phyloP scores from a whole-genome alignment of 1,140 invertebrate genomes.

The Drosophila takahashii region DNA sequence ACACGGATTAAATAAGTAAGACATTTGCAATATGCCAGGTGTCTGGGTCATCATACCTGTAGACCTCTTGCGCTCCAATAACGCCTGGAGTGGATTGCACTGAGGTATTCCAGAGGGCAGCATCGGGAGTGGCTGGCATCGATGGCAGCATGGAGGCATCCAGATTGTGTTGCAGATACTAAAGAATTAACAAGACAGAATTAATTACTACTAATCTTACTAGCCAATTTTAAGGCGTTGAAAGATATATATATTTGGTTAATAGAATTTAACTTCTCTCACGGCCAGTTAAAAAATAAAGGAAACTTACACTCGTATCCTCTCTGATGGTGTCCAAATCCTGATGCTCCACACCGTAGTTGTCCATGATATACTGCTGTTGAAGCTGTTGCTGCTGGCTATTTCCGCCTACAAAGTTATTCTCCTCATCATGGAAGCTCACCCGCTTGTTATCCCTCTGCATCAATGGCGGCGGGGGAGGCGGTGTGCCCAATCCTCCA shows the following conservation, averaged over 20 bases:
- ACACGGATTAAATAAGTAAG: background rate
- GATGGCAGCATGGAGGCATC: conserved; percentile 76
- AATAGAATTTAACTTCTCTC: too few relatives aligned
- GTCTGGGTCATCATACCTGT: conserved; percentile 87
- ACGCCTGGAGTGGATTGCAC: conserved; percentile 92
- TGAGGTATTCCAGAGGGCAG: conserved; percentile 85
- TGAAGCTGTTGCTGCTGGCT: conserved; percentile 46
- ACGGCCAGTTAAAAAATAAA: background rate
- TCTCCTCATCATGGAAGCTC: conserved; percentile 90
- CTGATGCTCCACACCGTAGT: conserved; percentile 57
- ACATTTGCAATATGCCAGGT: background rate
- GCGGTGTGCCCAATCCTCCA: conserved; percentile 49
- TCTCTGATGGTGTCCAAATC: conserved; percentile 88
- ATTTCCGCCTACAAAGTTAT: conserved; percentile 81
- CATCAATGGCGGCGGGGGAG: conserved; percentile 49
- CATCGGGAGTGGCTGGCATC: conserved; percentile 88
- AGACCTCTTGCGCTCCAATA: conserved; percentile 97
- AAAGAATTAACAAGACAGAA: background rate
- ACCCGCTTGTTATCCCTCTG: conserved; percentile 86
- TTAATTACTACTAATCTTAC: too few relatives aligned
- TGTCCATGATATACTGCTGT: conserved; percentile 64
- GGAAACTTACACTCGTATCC: conserved; percentile 91
- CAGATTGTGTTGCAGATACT: conserved; percentile 67
- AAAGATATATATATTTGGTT: too few relatives aligned
- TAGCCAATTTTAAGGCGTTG: too few relatives aligned